These are phyloP conservation scores for Magallana nippona DNA, from an alignment of 2,888 invertebrate genomes.

Conservation along the genomic window DNA sequence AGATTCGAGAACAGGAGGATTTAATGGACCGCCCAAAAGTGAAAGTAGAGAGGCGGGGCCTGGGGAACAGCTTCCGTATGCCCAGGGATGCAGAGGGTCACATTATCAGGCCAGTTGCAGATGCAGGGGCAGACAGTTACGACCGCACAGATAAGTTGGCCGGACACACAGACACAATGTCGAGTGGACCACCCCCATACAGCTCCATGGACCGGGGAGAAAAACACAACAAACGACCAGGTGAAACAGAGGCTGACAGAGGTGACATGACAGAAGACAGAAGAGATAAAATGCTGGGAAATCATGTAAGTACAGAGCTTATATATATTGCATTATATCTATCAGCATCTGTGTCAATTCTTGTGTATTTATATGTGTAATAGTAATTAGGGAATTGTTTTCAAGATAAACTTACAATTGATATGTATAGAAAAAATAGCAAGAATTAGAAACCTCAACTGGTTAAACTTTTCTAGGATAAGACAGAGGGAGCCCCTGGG, in stretches of 20 bases:
- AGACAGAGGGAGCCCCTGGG: slow-evolving; percentile 46
- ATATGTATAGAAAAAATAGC: no score
- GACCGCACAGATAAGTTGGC: slow-evolving; percentile 11
- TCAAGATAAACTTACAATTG: not conserved
- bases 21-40: slow-evolving; percentile 90
- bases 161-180: slow-evolving; percentile 24
- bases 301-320: slow-evolving; percentile 13
- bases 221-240: not conserved
- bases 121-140: not conserved
- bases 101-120: not conserved
- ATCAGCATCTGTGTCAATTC: not conserved
- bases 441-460: not conserved
- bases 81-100: slow-evolving; percentile 50
- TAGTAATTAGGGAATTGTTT: not conserved
- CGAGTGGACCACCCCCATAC: slow-evolving; percentile 13
- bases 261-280: slow-evolving; percentile 31
- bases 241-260: not conserved
- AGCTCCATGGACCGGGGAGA: slow-evolving; percentile 12
- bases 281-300: slow-evolving; percentile 37
- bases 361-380: not conserved
- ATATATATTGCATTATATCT: no score
- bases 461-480: slow-evolving; percentile 41
- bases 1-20: slow-evolving; percentile 87
- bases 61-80: slow-evolving; percentile 44
- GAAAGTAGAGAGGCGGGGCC: slow-evolving; percentile 49